Base-by-base conservation (phyloP, 2,888 invertebrate species). In the Papilio elwesi region DNA sequence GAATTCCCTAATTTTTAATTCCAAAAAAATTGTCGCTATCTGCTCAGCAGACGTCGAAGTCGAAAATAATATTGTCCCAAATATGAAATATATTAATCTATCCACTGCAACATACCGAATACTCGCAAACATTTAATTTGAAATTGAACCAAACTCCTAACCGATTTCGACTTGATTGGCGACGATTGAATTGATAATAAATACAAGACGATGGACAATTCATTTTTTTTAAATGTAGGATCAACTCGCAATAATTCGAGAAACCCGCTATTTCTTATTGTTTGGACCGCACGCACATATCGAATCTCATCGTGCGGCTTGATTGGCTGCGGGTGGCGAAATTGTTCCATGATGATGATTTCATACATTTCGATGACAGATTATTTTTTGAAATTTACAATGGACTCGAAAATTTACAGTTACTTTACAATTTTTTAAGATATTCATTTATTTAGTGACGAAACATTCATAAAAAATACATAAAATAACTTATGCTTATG, bases 311-410 rank as follows among this genome's bases (percentile, higher is more conserved):
- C 91, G 89, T 85, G 77, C 83, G 87, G 82, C 89, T 85, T 91
- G 92, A 93, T 93, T 92, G 92, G 93, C 87, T 89, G 90, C 91
- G 92, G 92, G 90, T 92, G 93, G 93, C 92, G 85, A 92, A 92
- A 91, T 92, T 89, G 89, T 88, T 83, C 86, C 84, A 85, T 83
- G 87, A 83, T 82, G 84, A 87, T 88, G 86, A 88, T 90, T 88
- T 91, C 90, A 89, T 91, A 92, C 90, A 91, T 91, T 87, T 85
- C 88, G 90, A 91, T 90, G 93, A 93, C 93, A 93, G 87, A 92
- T 91, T 91, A 87, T 85, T 89, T 86, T 86, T 68, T 68, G 7
- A 78, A 84, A 82, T 81, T 78, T 80, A 81, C 79, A 71, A 75
- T 73, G 68, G 59, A 62, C 71, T 59, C 53, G 51, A 72, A 76